These are phyloP conservation scores for Lanistes nyassanus DNA, from an alignment of 1,140 invertebrate genomes.

Conservation along the genomic window DNA sequence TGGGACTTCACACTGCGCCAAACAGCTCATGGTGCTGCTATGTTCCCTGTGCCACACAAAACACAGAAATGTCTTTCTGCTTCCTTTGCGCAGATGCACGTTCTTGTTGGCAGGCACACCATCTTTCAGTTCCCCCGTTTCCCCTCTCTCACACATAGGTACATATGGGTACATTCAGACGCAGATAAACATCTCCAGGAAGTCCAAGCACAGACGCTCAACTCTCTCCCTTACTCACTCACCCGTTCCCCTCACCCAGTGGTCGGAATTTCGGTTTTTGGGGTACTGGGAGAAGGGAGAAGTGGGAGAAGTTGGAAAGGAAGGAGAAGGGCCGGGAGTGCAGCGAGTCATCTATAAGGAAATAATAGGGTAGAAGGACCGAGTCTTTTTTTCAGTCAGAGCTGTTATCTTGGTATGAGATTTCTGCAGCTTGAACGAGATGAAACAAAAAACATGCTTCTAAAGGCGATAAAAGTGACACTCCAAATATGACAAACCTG, in stretches of 20 bases:
- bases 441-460: too few species aligned
- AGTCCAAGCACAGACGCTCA: too few species aligned
- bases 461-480: too few species aligned
- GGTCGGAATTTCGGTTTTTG: slow-evolving; percentile 9
- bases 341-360: background rate
- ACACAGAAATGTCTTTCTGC: too few species aligned
- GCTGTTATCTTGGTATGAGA: too few species aligned
- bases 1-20: too few species aligned
- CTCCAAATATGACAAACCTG: too few species aligned
- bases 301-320: background rate
- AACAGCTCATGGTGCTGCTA: too few species aligned
- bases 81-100: background rate
- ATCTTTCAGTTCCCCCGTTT: background rate
- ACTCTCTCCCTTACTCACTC: too few species aligned
- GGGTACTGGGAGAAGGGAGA: background rate
- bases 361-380: background rate
- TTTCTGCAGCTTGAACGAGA: too few species aligned
- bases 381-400: too few species aligned
- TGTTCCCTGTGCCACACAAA: too few species aligned
- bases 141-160: slow-evolving; percentile 1
- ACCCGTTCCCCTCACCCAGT: background rate
- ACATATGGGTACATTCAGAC: background rate
- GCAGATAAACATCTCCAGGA: background rate
- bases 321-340: background rate
- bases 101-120: background rate